Base-by-base conservation (phyloP, 2,113 vertebrate genomes). In the Trogon melanurus region DNA sequence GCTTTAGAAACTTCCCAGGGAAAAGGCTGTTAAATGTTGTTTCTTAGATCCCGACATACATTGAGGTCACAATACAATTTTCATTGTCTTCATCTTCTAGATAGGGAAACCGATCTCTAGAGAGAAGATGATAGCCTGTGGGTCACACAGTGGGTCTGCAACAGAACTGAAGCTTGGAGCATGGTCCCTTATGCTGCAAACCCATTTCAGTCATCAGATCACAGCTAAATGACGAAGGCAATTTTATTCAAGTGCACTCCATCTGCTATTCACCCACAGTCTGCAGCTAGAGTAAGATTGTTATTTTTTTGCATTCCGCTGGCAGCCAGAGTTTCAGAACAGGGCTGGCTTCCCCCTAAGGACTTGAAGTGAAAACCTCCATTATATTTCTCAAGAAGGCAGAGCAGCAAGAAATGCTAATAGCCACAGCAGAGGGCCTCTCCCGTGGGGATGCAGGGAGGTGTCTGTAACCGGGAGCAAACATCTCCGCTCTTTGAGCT, bases 331-430 rank as follows among this genome's bases (percentile, higher is more conserved):
- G 65, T 85, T 95, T 94, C 80, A 61, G 47, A 41, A 27, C 32
- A 72, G 82, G 48, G 13, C 71, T 84, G 53, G 53, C 50, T 93
- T 93, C 20, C n/a, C 80, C 53, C 57, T 75, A 29, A 65, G 76
- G 88, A 93, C 70, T 47, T 85, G 76, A 86, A 75, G 89, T 72
- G n/a, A 93, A 96, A 94, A 79, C 58, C 58, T 96, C 45, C 34
- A 50, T 82, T 93, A 53, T 79, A 20, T 89, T 96, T 90, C 50
- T 93, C 41, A 65, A 91, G 70, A 61, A 91, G 58, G 41, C 62
- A 67, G 90, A 88, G 51, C 47, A 86, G 75, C 36, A 34, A 91
- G 82, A 93, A 96, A 91, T 95, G 73, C 70, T 89, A 82, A 76
- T 58, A 87, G 86, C 48, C 45, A 54, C 1, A 4, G 53, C 4